Base-by-base conservation (phyloP, 2,113 vertebrate genomes). In the Phoenicopterus ruber region DNA sequence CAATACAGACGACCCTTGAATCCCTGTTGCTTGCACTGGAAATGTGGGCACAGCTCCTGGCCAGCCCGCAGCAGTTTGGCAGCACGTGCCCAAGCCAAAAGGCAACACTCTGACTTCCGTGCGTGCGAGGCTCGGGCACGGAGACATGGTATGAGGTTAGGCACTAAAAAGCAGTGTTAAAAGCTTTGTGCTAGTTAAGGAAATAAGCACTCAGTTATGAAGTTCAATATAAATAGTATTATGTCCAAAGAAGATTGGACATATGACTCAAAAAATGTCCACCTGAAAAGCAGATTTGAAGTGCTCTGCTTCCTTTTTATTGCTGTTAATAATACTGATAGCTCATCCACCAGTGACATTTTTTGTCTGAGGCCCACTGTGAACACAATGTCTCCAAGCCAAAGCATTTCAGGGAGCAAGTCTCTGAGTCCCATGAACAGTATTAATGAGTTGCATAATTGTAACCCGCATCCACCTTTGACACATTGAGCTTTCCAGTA, bases 401-500 rank as follows among this genome's bases (percentile, higher is more conserved):
- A 2, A 10, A 46, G 59, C n/a, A 49, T 80, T 70, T 76, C 79
- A 44, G n/a, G 47, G n/a, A 90, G 34, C 40, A 84, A 59, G 46
- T 24, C 34, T 59, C 49, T 0, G 3, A 79, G 70, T 69, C 59
- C 40, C 36, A 24, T 62, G 86, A 95, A 69, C 11, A 55, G 34
- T 26, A 92, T 91, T 82, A 94, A 81, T 74, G 49, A 88, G 63
- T 67, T 81, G 54, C 17, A 58, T 73, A 91, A 92, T 7, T 31
- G 62, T 57, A 81, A 95, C 81, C 13, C 46, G 66, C 5, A 4
- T 82, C 47, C 40, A 66, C 58, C 74, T 94, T 67, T 65, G 66
- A 59, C 57, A 82, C 61, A 31, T 5, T 62, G 61, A 93, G 38
- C 82, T 71, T 85, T 78, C 50, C 82, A 85, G 77, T 63, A 59